Percentiles rank a stretch among this genome's conserved stretches.
Evolutionary conservation across 2,113 vertebrate species (phyloP).

Genomic region (Lasiurus cinereus): DNA sequence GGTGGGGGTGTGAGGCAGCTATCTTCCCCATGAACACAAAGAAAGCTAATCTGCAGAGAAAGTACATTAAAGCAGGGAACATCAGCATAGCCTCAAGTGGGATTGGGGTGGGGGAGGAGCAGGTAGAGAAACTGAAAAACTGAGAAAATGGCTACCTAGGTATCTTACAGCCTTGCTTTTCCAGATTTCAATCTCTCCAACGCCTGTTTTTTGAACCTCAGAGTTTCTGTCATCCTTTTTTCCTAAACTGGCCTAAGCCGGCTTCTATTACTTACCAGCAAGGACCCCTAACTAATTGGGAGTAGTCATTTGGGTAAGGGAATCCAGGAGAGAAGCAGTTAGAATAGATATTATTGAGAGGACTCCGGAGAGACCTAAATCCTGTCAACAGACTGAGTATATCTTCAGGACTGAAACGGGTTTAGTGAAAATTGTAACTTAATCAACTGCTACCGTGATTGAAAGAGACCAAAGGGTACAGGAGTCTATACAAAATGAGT

Average conservation of each 20-base stretch:
- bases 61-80: neutral
- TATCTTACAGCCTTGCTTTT: neutral
- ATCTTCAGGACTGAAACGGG: slow-evolving; percentile 40
- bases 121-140: neutral
- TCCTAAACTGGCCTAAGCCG: neutral
- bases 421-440: slow-evolving; percentile 38
- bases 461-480: neutral
- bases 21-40: neutral
- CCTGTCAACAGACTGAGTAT: slow-evolving; percentile 19
- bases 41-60: neutral
- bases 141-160: neutral
- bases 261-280: slow-evolving; percentile 16
- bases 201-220: neutral
- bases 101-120: neutral
- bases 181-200: neutral
- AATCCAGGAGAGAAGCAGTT: neutral
- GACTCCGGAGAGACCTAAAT: slow-evolving; percentile 43
- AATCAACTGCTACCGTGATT: neutral
- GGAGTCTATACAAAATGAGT: neutral
- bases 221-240: neutral
- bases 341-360: slow-evolving; percentile 31
- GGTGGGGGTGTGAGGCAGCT: neutral
- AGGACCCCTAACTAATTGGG: neutral
- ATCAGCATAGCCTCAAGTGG: neutral
- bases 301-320: neutral